A percentile compares a stretch with the other conserved stretches of the same genome.
Evolutionary conservation across 1,140 invertebrate genomes (phyloP).

Genomic region (Microplitis demolitor): DNA sequence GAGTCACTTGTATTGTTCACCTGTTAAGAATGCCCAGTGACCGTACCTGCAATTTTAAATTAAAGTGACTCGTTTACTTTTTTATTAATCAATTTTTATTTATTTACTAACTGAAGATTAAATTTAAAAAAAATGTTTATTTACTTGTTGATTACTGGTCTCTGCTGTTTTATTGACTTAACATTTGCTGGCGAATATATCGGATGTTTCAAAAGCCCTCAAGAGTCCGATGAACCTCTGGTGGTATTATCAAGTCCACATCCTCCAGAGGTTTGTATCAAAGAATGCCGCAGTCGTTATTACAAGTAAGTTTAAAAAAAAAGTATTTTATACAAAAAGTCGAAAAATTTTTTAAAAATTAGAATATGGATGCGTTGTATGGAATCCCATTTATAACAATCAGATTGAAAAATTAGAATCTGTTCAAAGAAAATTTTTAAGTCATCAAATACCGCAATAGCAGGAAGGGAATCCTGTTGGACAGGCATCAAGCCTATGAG

Average conservation of each 20-base stretch:
- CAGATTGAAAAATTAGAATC: too few relatives aligned
- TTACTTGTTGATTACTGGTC: background rate
- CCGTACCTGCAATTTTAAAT: background rate
- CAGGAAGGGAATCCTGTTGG: too few relatives aligned
- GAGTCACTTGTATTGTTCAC: background rate
- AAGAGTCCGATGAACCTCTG: background rate
- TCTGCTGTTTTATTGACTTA: background rate
- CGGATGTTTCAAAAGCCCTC: background rate
- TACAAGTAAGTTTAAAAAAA: slow-evolving; percentile 44
- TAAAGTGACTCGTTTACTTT: background rate
- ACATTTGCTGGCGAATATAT: background rate
- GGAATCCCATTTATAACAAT: too few relatives aligned
- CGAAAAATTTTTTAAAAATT: too few relatives aligned
- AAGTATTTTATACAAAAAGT: background rate
- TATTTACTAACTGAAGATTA: background rate
- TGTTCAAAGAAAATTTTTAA: too few relatives aligned
- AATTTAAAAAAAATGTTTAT: background rate
- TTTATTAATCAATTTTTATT: background rate
- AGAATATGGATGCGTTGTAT: too few relatives aligned
- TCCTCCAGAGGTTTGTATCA: slow-evolving; percentile 4
- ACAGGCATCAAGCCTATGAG: too few relatives aligned
- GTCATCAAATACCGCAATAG: too few relatives aligned
- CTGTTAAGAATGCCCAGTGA: background rate
- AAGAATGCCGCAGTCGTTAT: slow-evolving; percentile 45
- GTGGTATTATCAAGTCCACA: background rate